Base-by-base conservation (phyloP, 2,888 invertebrate species). In the Torymus aiolomorphi region DNA sequence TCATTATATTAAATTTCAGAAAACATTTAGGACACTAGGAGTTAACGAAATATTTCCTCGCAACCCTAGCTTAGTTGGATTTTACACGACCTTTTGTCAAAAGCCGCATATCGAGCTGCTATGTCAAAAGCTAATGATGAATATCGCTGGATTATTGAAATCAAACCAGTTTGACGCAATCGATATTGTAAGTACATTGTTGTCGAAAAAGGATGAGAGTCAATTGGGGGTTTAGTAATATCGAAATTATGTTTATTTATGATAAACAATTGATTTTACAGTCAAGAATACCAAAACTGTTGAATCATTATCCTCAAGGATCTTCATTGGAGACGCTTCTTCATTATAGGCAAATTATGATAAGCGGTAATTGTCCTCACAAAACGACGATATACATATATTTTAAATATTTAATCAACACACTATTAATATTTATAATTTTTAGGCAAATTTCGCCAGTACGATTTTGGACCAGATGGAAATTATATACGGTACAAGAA, bases 241-340 rank as follows among this genome's bases (percentile, higher is more conserved):
- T 8, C 13, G 49, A 20, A 63, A 76, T 75, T 24, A 67, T 67
- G 51, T n/a, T 74, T 31, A 24, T 24, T 66, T 16, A 1, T 80
- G 12, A 59, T 57, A n/a, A 20, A 56, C 52, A 49, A 57, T 78
- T 42, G 1, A n/a, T 10, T 59, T 51, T 78, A 52, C 73, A 87
- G 87, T 62, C 83, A 16, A 83, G 85, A 77, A 78, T 88, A 20
- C 82, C 83, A 12, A 85, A 82, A 57, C 72, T 86, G 67, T 73
- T 87, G 77, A 83, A 85, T 59, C 87, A 87, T 76, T 87, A 86
- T 75, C 87, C 87, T 16, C 87, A 87, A 83, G 88, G 88, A 62
- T 86, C 88, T 16, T 88, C 88, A 0, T 59, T 88, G 4, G 85
- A 87, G 31, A 86, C 87, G 20, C 31, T 88, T 31, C 71, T 86